phyloP scores from a whole-genome alignment of 2,888 invertebrate species.

The Campopleginae sp. region DNA sequence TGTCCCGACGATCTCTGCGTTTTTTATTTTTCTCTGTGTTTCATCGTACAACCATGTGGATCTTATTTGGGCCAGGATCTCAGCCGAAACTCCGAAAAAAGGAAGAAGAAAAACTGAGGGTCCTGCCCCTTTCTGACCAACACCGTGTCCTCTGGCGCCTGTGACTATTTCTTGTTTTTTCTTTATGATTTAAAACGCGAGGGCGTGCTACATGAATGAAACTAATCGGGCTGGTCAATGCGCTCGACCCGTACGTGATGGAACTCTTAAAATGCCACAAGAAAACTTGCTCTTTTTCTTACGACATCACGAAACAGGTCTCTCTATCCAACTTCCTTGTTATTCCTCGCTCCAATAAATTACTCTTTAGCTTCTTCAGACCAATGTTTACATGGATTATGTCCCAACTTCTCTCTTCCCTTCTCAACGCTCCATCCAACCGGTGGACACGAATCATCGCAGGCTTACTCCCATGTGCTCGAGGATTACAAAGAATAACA shows the following conservation, averaged over 20 bases:
- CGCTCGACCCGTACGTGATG: conserved; percentile 56
- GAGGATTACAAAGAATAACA: conserved; percentile 53
- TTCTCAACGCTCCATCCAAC: background rate
- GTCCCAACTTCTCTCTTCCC: conserved; percentile 26
- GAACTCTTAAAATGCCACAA: conserved; percentile 27
- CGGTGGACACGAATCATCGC: background rate
- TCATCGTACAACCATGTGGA: conserved; percentile 75
- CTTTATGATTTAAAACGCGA: conserved; percentile 77
- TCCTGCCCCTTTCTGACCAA: conserved; percentile 33
- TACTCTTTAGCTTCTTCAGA: conserved; percentile 79
- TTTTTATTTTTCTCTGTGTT: background rate
- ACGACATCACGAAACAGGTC: conserved; percentile 15
- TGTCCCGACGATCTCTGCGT: conserved; percentile 17
- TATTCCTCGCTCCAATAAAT: conserved; percentile 79
- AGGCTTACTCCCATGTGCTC: conserved; percentile 19
- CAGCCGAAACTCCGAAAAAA: conserved; percentile 67
- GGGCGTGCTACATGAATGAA: conserved; percentile 71
- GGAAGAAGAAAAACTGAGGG: background rate
- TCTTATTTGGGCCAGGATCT: conserved; percentile 81
- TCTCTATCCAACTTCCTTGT: conserved; percentile 76
- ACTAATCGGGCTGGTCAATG: conserved; percentile 47
- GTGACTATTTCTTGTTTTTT: too few relatives aligned
- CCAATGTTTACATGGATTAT: conserved; percentile 75
- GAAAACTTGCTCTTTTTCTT: conserved; percentile 7
- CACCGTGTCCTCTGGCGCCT: conserved; percentile 78